A percentile compares a stretch with the other conserved stretches of the same genome.
phyloP scores from a whole-genome alignment of 2,113 vertebrate genomes.

The Odobenus rosmarus region DNA sequence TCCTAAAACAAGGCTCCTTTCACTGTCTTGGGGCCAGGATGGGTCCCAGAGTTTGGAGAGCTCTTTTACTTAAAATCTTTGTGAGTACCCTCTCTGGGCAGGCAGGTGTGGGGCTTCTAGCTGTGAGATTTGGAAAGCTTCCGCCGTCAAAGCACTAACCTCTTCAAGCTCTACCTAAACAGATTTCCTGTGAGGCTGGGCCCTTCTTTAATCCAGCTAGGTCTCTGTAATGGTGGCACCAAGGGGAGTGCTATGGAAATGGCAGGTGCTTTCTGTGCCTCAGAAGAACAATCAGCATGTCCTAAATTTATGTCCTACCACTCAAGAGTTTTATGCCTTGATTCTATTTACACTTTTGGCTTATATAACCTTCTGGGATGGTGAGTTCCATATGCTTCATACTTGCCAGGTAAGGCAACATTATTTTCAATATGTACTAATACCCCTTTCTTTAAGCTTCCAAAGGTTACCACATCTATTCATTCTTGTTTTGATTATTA shows the following conservation, averaged over 20 bases:
- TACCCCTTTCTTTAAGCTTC: not conserved
- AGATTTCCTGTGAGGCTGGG: not conserved
- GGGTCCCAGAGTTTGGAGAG: not conserved
- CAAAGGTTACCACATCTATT: not conserved
- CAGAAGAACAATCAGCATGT: not conserved
- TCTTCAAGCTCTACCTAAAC: not conserved
- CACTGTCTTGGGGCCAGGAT: not conserved
- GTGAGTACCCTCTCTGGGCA: not conserved
- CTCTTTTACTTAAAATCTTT: not conserved
- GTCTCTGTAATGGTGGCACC: not conserved
- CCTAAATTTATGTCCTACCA: not conserved
- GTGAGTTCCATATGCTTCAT: not conserved
- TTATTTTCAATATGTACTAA: not conserved
- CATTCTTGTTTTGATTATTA: not conserved
- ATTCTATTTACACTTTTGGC: constrained; percentile 30
- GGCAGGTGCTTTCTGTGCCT: not conserved
- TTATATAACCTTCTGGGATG: not conserved
- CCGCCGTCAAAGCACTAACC: not conserved
- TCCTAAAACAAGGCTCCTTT: not conserved
- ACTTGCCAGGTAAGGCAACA: not conserved
- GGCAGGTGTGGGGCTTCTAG: not conserved
- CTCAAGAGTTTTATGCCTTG: not conserved
- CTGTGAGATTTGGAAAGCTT: not conserved
- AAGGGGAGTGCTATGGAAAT: not conserved
- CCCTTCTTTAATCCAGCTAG: not conserved